These are phyloP conservation scores for Oscheius sp. DNA, from an alignment of 2,888 invertebrate species.

Conservation along the genomic window DNA sequence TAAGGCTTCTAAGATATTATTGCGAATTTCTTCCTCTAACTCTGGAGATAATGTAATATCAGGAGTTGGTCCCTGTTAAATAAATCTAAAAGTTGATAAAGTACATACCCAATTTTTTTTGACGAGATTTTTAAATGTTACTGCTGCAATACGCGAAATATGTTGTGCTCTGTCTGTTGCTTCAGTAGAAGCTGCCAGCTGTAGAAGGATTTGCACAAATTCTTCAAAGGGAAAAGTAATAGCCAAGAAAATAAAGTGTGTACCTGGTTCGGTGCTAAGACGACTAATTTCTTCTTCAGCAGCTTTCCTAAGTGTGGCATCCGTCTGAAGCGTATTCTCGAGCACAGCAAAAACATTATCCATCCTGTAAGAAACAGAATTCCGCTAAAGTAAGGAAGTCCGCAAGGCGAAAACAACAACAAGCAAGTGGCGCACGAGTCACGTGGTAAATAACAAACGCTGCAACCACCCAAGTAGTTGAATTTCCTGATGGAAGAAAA, in stretches of 20 bases:
- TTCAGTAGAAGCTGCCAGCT: background rate
- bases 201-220: background rate
- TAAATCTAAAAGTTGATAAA: conserved; percentile 10
- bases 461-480: too few species aligned
- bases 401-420: too few species aligned
- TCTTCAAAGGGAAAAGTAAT: background rate
- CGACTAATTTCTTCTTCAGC: conserved; percentile 62
- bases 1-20: conserved; percentile 84
- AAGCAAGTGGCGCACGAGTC: too few species aligned
- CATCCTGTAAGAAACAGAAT: background rate
- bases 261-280: conserved; percentile 30
- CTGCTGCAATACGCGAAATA: conserved; percentile 90
- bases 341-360: background rate
- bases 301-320: conserved; percentile 68
- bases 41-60: conserved; percentile 47
- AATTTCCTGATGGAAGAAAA: too few species aligned
- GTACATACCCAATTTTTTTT: conserved; percentile 86
- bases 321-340: conserved; percentile 69
- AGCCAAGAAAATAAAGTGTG: background rate
- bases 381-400: too few species aligned
- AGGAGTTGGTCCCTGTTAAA: conserved; percentile 51
- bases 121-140: conserved; percentile 94
- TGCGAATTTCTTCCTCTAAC: conserved; percentile 71
- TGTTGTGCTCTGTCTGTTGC: background rate
- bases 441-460: too few species aligned